Base-by-base conservation (phyloP, 2,797 vertebrate species). In the Centropyge bicolor region DNA sequence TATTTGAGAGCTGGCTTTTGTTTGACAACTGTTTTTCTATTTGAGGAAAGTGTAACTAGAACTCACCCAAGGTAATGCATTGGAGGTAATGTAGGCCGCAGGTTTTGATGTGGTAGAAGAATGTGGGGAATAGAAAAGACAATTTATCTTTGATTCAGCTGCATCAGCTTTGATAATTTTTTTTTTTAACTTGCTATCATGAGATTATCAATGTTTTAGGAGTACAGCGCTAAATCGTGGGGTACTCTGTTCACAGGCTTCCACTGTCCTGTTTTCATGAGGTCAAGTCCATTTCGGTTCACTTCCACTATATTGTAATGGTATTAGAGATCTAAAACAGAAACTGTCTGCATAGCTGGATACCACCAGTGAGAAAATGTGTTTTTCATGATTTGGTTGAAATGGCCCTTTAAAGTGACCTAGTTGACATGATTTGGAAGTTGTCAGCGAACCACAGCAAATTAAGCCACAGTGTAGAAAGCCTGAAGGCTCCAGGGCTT, bases 401-500 rank as follows among this genome's bases (percentile, higher is more conserved):
- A 31, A 12, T 40, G 14, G 54, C n/a, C 22, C n/a, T 62, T 56
- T 76, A 11, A 51, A 48, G 22, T 57, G 12, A 56, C 10, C 38
- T 20, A 31, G 14, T 24, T 66, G 60, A 70, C 20, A 16, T 48
- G 12, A 46, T 55, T 59, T 45, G 65, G 22, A 52, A n/a, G 12
- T 43, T 80, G 38, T 64, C 36, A 45, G 27, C 54, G 38, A 67
- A 66, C n/a, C 27, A 24, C 48, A 22, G 70, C 56, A 16, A 22
- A 74, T 40, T 76, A 35, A 75, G 36, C 70, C 27, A 56, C 41
- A 38, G 24, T 71, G 45, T 24, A 27, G 43, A 76, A 75, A 43
- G 54, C 56, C 22, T 41, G 11, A 60, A 64, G 51, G 61, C 46
- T 71, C 20, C n/a, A 11, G 38, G 16, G 74, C 62, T 82, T 70